Conservation (phyloP, 2,113 vertebrate genomes). For the Tenrec ecaudatus region DNA sequence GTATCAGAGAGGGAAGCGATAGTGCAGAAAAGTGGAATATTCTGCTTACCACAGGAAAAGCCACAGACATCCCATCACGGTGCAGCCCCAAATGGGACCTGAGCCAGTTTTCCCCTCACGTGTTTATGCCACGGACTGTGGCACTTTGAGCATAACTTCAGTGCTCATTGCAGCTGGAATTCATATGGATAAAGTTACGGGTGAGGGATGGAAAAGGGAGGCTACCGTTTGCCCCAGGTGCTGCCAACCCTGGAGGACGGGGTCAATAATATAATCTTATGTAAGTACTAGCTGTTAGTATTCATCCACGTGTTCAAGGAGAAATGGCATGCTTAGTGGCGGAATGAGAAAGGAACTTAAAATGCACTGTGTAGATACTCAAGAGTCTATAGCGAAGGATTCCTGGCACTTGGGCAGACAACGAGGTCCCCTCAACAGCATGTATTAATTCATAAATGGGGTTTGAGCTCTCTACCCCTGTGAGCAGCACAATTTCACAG, state of each 20-base stretch:
- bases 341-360: constrained; percentile 58
- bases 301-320: constrained; percentile 52
- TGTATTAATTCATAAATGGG: constrained; percentile 75
- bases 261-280: constrained; percentile 39
- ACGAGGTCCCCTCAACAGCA: constrained; percentile 51
- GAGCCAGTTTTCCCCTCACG: background rate
- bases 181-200: background rate
- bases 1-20: background rate
- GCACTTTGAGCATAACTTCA: background rate
- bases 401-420: constrained; percentile 5
- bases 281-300: constrained; percentile 29
- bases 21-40: constrained; percentile 1
- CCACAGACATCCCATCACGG: background rate
- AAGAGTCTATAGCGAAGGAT: constrained; percentile 32
- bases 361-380: constrained; percentile 6
- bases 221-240: background rate
- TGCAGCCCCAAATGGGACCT: background rate
- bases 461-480: constrained; percentile 65
- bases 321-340: constrained; percentile 3
- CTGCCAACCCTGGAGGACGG: background rate
- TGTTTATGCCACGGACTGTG: background rate
- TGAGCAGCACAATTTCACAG: constrained; percentile 70
- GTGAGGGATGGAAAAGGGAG: background rate
- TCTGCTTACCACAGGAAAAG: background rate
- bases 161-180: background rate